Percentiles rank a stretch among this genome's conserved stretches.
Evolutionary conservation across 2,888 invertebrate species (phyloP).

Genomic region (Eupithecia centaureata): DNA sequence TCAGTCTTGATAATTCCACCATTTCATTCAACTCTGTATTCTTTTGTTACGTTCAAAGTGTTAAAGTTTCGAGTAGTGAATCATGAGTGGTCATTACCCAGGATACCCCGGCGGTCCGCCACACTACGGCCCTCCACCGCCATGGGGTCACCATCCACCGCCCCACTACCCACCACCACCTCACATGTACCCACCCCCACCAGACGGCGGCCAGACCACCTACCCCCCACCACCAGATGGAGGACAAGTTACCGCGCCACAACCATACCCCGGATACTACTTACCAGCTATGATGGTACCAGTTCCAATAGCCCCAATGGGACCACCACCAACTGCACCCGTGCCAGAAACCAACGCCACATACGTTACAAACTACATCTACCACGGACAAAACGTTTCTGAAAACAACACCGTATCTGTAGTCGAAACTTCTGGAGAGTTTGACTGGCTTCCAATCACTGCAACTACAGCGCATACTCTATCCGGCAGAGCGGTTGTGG

Average conservation of each 20-base stretch:
- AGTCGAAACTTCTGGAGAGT: conserved; percentile 71
- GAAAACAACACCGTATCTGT: conserved; percentile 59
- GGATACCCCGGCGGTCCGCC: conserved; percentile 50
- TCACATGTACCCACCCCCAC: conserved; percentile 41
- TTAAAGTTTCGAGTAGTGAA: conserved; percentile 12
- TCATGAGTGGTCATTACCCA: conserved; percentile 62
- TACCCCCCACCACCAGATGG: conserved; percentile 47
- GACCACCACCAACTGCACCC: conserved; percentile 34
- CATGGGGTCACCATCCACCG: conserved; percentile 44
- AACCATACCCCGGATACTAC: conserved; percentile 64
- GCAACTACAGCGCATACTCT: conserved; percentile 64
- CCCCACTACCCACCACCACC: conserved; percentile 41
- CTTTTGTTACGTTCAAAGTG: not conserved
- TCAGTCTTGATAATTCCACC: not conserved
- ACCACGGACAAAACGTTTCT: conserved; percentile 66
- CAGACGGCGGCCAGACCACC: conserved; percentile 36
- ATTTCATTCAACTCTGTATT: not conserved
- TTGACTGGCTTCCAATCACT: conserved; percentile 74
- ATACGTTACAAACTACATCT: conserved; percentile 76
- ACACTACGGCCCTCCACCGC: conserved; percentile 57
- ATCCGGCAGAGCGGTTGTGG: conserved; percentile 71
- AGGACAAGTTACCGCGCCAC: conserved; percentile 47
- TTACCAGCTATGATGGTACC: conserved; percentile 74
- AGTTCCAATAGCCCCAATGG: conserved; percentile 53
- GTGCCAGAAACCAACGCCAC: conserved; percentile 57